Evolutionary conservation across 2,113 vertebrate genomes (phyloP), one percentile per base, ranked within the genome.

Genomic region (Sinosuthora webbiana): DNA sequence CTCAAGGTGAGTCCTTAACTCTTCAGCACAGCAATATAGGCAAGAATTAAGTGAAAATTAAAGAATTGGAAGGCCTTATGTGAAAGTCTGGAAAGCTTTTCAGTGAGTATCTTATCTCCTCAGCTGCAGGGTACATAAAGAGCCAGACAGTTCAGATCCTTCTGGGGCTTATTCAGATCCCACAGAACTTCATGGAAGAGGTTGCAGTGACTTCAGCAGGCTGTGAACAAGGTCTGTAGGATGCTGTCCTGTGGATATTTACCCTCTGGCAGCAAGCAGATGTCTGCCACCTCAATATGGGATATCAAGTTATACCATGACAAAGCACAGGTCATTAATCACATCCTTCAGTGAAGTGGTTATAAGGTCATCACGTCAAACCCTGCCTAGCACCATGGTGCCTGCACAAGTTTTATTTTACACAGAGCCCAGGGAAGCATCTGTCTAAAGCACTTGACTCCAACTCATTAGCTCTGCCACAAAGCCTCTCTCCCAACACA

Each of bases 361-460:
- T 80, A 25, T 83, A 95, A 96, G 96, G 95, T 92, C 92, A 96
- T 85, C 85, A 76, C 75, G 33, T 94, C 90, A 94, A 69, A 67
- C 67, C 70, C 18, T 79, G n/a, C 94, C 82, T 91, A 69, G 74
- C 90, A 85, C 83, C 82, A 19, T 11, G 59, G 90, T 91, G 82
- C 75, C 78, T 80, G 63, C 70, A 83, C 63, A 49, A 94, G 92
- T 90, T 92, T 97, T 90, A 92, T 95, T 94, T 96, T 95, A 83
- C 95, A 95, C 10, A n/a, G 45, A 73, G 37, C 45, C 75, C 2
- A 3, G 62, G 63, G 53, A 94, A 90, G 50, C 85, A 90, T 69
- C 94, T 90, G 75, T 22, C 92, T 93, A 65, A 77, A 87, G 45
- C 57, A 80, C 90, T 90, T 88, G 85, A 80, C 45, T 96, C 82